Evolutionary conservation across 1,140 invertebrate genomes (phyloP).

Genomic region (Grapholita molesta): DNA sequence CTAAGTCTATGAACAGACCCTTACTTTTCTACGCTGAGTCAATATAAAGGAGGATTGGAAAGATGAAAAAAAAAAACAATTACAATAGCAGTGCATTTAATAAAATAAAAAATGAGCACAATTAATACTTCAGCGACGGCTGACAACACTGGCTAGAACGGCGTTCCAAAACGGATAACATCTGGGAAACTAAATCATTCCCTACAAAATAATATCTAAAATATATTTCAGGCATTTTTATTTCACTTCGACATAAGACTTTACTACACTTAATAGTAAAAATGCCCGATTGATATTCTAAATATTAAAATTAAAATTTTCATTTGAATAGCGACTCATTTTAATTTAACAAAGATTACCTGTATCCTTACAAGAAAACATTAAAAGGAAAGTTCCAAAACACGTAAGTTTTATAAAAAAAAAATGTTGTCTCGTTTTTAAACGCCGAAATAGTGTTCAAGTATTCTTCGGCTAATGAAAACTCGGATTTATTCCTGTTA

Average conservation of each 20-base stretch:
- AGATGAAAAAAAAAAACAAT: constrained; percentile 37
- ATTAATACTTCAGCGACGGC: neutral
- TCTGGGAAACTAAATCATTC: too few species aligned
- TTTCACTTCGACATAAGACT: too few species aligned
- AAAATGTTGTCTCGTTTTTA: neutral
- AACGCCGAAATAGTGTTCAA: neutral
- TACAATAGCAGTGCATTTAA: constrained; percentile 72
- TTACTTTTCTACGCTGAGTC: too few species aligned
- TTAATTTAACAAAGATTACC: too few species aligned
- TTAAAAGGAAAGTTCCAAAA: neutral
- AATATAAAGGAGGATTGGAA: neutral
- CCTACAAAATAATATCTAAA: too few species aligned
- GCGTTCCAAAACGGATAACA: neutral
- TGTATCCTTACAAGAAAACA: too few species aligned
- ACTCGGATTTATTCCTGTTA: neutral
- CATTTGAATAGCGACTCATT: too few species aligned
- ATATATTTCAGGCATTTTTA: too few species aligned
- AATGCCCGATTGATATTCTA: too few species aligned
- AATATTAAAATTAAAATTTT: too few species aligned
- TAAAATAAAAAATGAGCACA: constrained; percentile 51
- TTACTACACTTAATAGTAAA: too few species aligned
- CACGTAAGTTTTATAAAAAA: neutral
- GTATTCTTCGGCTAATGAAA: neutral
- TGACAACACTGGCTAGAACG: neutral
- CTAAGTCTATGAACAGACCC: too few species aligned